These are phyloP conservation scores for Karalla daura DNA, from an alignment of 2,797 vertebrate species.

Conservation along the genomic window DNA sequence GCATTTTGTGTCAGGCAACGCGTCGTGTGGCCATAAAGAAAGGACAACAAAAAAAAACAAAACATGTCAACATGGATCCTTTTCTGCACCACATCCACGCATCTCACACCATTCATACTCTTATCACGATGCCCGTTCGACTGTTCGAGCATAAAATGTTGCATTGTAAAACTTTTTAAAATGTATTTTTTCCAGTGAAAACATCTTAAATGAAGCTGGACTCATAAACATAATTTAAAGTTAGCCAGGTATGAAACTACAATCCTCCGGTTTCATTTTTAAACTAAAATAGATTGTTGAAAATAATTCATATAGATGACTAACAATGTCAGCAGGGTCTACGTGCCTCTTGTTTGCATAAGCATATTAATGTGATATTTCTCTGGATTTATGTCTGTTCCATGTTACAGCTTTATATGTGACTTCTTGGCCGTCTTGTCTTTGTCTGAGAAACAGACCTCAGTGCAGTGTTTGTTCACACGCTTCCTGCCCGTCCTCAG, in stretches of 20 bases:
- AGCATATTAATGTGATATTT: slow-evolving; percentile 69
- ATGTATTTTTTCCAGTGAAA: background rate
- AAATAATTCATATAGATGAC: slow-evolving; percentile 65
- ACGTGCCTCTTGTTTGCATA: slow-evolving; percentile 71
- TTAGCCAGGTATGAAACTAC: background rate
- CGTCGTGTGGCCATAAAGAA: slow-evolving; percentile 56
- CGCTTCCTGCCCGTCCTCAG: slow-evolving; percentile 45
- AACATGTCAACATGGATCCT: slow-evolving; percentile 75
- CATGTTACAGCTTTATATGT: slow-evolving; percentile 57
- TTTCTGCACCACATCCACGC: slow-evolving; percentile 65
- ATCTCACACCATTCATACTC: slow-evolving; percentile 72
- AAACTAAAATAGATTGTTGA: slow-evolving; percentile 26
- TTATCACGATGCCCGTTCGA: slow-evolving; percentile 30
- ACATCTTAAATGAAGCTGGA: slow-evolving; percentile 13
- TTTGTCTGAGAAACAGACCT: slow-evolving; percentile 49
- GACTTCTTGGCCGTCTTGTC: slow-evolving; percentile 51
- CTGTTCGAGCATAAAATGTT: slow-evolving; percentile 22
- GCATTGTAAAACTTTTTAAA: slow-evolving; percentile 28
- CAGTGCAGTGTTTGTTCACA: slow-evolving; percentile 40
- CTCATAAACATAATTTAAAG: slow-evolving; percentile 37
- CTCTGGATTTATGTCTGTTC: slow-evolving; percentile 54
- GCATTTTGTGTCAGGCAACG: slow-evolving; percentile 1
- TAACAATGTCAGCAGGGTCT: slow-evolving; percentile 72
- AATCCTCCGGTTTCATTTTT: background rate
- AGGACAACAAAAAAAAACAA: slow-evolving; percentile 19